A percentile compares a stretch with the other conserved stretches of the same genome.
phyloP scores from a whole-genome alignment of 2,113 vertebrate genomes.

The Engystomops pustulosus region DNA sequence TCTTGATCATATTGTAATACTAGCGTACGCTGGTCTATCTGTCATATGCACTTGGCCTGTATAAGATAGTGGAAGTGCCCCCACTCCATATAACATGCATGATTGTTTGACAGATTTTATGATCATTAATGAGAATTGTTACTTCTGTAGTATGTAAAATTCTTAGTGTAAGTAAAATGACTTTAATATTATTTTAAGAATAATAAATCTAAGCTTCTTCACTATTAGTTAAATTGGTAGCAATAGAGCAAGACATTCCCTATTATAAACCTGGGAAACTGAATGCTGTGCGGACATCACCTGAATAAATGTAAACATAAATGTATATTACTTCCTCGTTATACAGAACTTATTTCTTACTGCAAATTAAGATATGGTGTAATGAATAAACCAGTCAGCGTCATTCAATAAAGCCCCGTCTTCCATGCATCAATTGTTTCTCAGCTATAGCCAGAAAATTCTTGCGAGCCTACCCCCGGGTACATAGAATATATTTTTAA shows the following conservation, averaged over 20 bases:
- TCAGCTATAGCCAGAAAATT: slow-evolving; percentile 42
- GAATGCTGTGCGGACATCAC: not conserved
- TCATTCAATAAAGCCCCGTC: slow-evolving; percentile 43
- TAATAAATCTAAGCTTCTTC: not conserved
- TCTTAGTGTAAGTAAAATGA: too few relatives aligned
- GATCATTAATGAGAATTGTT: not conserved
- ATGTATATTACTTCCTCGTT: slow-evolving; percentile 16
- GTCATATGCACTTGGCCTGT: too few relatives aligned
- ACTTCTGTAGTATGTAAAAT: not conserved
- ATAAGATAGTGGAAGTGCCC: too few relatives aligned
- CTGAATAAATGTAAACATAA: not conserved
- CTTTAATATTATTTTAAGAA: too few relatives aligned
- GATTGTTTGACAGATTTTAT: not conserved
- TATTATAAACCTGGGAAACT: too few relatives aligned
- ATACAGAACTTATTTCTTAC: not conserved
- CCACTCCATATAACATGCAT: too few relatives aligned
- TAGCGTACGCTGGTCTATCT: too few relatives aligned
- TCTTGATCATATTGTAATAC: too few relatives aligned
- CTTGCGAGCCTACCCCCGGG: slow-evolving; percentile 38
- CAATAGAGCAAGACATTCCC: too few relatives aligned
- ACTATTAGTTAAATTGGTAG: not conserved
- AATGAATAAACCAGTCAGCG: slow-evolving; percentile 32
- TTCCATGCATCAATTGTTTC: slow-evolving; percentile 56
- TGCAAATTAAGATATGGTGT: slow-evolving; percentile 38
- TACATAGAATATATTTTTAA: slow-evolving; percentile 51